Conservation (phyloP, 92 coral and sea anemone genomes). For the Umimayanthus kanabou region DNA sequence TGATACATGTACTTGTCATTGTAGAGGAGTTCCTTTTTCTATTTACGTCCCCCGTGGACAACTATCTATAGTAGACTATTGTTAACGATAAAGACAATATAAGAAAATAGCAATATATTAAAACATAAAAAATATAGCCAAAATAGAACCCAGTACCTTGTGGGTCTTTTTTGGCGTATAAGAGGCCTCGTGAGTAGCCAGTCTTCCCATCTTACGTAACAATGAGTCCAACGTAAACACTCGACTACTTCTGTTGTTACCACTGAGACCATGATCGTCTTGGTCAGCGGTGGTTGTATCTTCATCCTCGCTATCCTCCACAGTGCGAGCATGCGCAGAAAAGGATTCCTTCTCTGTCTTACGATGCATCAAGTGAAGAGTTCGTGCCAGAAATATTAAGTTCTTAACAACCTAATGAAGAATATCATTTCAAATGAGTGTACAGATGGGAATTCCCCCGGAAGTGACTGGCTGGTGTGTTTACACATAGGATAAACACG, state of each 20-base stretch:
- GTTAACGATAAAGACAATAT: no score
- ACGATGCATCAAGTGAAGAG: conserved; percentile 45
- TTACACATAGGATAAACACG: neutral
- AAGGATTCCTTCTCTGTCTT: neutral
- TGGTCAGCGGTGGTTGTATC: conserved; percentile 8
- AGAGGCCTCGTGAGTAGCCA: conserved; percentile 87
- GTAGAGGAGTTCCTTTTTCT: no score
- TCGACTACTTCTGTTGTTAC: conserved; percentile 1
- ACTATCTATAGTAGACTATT: no score
- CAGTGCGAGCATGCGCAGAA: neutral
- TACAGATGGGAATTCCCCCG: neutral
- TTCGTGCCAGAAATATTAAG: conserved; percentile 80
- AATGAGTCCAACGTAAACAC: conserved; percentile 61
- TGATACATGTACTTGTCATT: no score
- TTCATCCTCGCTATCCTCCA: neutral
- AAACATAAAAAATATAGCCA: neutral
- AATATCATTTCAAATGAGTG: neutral
- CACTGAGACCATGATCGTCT: conserved; percentile 18
- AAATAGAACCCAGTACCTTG: conserved; percentile 59
- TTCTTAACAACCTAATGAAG: conserved; percentile 82
- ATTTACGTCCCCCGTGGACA: no score
- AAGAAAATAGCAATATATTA: neutral
- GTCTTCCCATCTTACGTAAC: conserved; percentile 61
- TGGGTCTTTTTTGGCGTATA: conserved; percentile 82
- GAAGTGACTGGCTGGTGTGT: no score